Conservation (phyloP, 2,888 invertebrate species). For the Ferrisia virgata region DNA sequence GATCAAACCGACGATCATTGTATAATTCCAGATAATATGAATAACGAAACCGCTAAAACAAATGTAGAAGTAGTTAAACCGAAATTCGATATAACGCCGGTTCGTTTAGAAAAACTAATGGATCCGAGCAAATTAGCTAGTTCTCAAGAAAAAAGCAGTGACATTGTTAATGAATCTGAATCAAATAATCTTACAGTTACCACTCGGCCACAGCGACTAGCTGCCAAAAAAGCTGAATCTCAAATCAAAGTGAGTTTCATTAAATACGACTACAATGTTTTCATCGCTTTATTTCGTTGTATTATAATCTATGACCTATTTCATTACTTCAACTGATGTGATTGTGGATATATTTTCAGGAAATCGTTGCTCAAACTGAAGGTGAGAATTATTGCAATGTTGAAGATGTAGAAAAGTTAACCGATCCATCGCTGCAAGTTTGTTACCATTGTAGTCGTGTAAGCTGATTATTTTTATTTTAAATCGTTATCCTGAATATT, state of each 20-base stretch:
- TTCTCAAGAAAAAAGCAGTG: neutral
- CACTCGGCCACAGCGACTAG: constrained; percentile 49
- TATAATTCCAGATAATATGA: constrained; percentile 30
- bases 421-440: constrained; percentile 41
- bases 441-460: constrained; percentile 47
- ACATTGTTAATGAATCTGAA: neutral
- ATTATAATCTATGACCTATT: neutral
- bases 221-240: constrained; percentile 50
- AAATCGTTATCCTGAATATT: neutral
- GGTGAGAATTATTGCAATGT: constrained; percentile 6
- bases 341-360: constrained; percentile 38
- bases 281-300: neutral
- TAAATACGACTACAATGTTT: neutral
- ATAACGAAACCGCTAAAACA: neutral
- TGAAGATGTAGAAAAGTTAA: neutral
- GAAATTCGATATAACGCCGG: constrained; percentile 40
- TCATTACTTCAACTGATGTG: neutral
- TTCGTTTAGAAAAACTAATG: constrained; percentile 40
- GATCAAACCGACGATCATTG: constrained; percentile 31
- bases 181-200: neutral
- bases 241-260: constrained; percentile 50
- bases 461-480: neutral
- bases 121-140: constrained; percentile 34
- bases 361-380: constrained; percentile 45
- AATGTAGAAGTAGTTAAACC: neutral